A percentile compares a stretch with the other conserved stretches of the same genome.
These are phyloP conservation scores for Dendrolimus houi DNA, from an alignment of 2,888 invertebrate species.

Conservation along the genomic window DNA sequence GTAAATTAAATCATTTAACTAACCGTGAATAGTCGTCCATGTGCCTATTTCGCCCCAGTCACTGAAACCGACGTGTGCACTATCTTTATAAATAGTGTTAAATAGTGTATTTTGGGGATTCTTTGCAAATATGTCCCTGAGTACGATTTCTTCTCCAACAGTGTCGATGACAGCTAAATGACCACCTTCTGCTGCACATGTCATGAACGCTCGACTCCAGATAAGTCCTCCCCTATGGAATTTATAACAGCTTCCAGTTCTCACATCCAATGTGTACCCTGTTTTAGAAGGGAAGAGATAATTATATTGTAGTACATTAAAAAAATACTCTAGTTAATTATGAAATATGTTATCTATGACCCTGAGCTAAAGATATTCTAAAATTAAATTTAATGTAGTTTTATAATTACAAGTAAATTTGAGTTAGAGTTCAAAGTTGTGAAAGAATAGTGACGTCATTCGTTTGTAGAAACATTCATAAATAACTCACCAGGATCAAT, in stretches of 20 bases:
- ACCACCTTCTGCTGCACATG: slow-evolving; percentile 38
- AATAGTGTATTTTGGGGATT: slow-evolving; percentile 16
- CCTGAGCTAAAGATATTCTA: too few species aligned
- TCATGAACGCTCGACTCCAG: slow-evolving; percentile 35
- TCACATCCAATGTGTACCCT: slow-evolving; percentile 29
- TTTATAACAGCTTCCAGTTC: slow-evolving; percentile 43
- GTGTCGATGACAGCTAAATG: slow-evolving; percentile 40
- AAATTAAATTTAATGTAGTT: too few species aligned
- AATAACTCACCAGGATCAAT: slow-evolving; percentile 17
- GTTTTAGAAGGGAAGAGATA: slow-evolving; percentile 4
- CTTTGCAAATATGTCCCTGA: slow-evolving; percentile 22
- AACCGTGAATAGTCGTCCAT: slow-evolving; percentile 36
- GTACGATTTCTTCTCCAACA: slow-evolving; percentile 21
- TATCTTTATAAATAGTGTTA: slow-evolving; percentile 18
- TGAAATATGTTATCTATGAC: too few species aligned
- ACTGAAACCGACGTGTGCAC: slow-evolving; percentile 25
- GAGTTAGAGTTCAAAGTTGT: too few species aligned
- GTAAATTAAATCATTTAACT: neutral
- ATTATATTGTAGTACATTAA: neutral
- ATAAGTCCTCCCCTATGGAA: slow-evolving; percentile 30
- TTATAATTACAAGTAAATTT: too few species aligned
- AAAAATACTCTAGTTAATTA: neutral
- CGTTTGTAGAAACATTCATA: too few species aligned
- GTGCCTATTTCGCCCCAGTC: slow-evolving; percentile 27
- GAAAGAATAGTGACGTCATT: too few species aligned